phyloP scores from a whole-genome alignment of 2,113 vertebrate species.

The Sphyrna mokarran region DNA sequence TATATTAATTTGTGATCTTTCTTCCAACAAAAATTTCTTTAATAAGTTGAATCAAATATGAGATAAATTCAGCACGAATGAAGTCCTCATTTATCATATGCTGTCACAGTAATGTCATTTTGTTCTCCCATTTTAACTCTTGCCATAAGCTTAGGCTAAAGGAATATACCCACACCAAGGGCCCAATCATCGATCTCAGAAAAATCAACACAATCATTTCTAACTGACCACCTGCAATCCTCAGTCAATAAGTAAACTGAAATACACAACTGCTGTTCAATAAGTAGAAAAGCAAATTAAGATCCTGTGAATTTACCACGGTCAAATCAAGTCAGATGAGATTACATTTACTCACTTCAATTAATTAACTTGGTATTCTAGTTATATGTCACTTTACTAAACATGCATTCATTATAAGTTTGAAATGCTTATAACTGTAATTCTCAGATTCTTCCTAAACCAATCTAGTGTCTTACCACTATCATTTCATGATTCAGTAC shows the following conservation, averaged over 20 bases:
- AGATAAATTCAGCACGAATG: background rate
- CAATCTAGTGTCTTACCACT: background rate
- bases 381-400: background rate
- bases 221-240: background rate
- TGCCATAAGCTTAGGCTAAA: background rate
- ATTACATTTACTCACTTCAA: slow-evolving; percentile 11
- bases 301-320: background rate
- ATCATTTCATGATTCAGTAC: background rate
- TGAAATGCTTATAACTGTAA: background rate
- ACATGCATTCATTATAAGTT: background rate
- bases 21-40: background rate
- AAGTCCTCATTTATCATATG: background rate
- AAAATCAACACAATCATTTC: background rate
- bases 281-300: background rate
- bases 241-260: background rate
- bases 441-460: background rate
- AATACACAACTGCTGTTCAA: background rate
- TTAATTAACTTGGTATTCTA: background rate
- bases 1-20: slow-evolving; percentile 9
- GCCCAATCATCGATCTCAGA: background rate
- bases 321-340: background rate
- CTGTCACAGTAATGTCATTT: background rate
- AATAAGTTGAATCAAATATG: slow-evolving; percentile 14
- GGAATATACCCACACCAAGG: background rate
- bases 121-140: background rate